A percentile compares a stretch with the other conserved stretches of the same genome.
Evolutionary conservation across 2,888 invertebrate genomes (phyloP).

Genomic region (Sturmia bella): DNA sequence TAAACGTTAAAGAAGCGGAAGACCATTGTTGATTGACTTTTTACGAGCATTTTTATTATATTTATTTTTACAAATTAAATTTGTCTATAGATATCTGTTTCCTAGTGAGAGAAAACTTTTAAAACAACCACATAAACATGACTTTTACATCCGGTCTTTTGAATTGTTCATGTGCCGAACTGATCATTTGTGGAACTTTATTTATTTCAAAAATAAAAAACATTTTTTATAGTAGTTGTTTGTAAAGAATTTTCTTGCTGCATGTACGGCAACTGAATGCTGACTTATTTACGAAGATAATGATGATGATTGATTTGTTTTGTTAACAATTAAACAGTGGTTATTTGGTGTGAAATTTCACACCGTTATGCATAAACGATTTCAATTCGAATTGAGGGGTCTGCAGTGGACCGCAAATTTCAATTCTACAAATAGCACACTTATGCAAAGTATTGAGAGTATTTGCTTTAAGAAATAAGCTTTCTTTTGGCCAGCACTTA

Average conservation of each 20-base stretch:
- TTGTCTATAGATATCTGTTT: slow-evolving; percentile 17
- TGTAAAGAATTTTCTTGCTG: slow-evolving; percentile 27
- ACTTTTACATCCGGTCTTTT: slow-evolving; percentile 71
- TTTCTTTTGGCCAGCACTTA: not conserved
- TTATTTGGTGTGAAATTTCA: slow-evolving; percentile 81
- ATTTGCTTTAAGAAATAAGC: not conserved
- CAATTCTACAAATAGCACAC: slow-evolving; percentile 21
- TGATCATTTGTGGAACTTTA: slow-evolving; percentile 62
- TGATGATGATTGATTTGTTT: slow-evolving; percentile 76
- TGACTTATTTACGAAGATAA: slow-evolving; percentile 51
- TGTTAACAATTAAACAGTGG: slow-evolving; percentile 73
- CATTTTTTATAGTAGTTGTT: slow-evolving; percentile 25
- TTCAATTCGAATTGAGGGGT: slow-evolving; percentile 67
- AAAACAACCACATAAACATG: slow-evolving; percentile 63
- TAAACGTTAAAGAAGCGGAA: slow-evolving; percentile 72
- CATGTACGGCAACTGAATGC: slow-evolving; percentile 21
- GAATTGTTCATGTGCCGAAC: slow-evolving; percentile 49
- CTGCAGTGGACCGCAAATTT: slow-evolving; percentile 61
- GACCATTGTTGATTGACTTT: slow-evolving; percentile 73
- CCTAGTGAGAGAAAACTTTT: slow-evolving; percentile 47
- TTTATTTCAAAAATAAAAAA: slow-evolving; percentile 33
- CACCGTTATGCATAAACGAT: slow-evolving; percentile 81
- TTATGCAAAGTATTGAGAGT: slow-evolving; percentile 24
- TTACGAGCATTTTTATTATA: slow-evolving; percentile 61
- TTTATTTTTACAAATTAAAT: slow-evolving; percentile 25